Conservation (phyloP, 2,113 vertebrate genomes). For the Caretta caretta region DNA sequence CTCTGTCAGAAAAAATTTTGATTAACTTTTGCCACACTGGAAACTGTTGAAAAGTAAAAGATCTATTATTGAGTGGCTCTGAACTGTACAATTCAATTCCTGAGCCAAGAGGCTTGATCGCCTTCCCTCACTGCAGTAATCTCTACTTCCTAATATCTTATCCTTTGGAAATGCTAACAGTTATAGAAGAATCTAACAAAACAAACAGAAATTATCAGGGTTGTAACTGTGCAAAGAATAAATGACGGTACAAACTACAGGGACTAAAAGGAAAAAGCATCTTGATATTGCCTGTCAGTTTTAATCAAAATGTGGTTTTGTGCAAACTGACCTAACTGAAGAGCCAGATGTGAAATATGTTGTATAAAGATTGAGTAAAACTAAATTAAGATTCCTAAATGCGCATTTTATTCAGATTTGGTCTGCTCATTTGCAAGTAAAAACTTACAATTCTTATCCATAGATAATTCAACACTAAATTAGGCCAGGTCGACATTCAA, state of each 20-base stretch:
- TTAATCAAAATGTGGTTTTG: neutral
- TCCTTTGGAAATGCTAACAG: neutral
- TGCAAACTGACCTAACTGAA: neutral
- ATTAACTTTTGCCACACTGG: neutral
- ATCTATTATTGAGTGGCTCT: neutral
- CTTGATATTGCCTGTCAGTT: neutral
- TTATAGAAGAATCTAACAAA: neutral
- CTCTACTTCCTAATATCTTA: neutral
- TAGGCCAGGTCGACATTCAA: neutral
- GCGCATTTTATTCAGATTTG: neutral
- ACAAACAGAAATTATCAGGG: neutral
- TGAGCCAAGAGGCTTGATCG: neutral
- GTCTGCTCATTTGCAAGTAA: neutral
- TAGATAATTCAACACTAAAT: neutral
- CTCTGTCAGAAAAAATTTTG: neutral
- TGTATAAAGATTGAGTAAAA: neutral
- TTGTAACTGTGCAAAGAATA: neutral
- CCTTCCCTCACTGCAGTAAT: neutral
- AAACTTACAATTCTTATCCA: neutral
- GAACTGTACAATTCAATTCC: neutral
- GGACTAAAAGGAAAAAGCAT: neutral
- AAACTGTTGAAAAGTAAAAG: neutral
- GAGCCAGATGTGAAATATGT: neutral
- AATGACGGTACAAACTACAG: neutral
- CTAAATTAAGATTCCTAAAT: constrained; percentile 25